phyloP scores from a whole-genome alignment of 2,888 invertebrate genomes.

The Pteria penguin region DNA sequence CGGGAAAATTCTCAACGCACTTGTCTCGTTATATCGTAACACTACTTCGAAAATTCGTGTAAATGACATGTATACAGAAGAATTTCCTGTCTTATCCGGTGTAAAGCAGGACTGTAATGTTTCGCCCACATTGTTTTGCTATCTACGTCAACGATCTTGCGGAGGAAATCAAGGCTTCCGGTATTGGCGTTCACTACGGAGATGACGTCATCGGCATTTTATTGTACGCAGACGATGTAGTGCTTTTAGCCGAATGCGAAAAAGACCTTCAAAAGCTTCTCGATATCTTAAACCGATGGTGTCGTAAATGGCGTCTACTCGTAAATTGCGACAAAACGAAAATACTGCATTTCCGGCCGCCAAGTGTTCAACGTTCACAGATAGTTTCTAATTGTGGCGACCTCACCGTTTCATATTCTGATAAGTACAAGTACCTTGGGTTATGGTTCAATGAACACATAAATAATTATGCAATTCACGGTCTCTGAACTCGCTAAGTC shows the following conservation, averaged over 20 bases:
- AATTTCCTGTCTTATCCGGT: too few species aligned
- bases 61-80: too few species aligned
- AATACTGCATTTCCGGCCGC: neutral
- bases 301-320: neutral
- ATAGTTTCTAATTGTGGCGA: too few species aligned
- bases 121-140: too few species aligned
- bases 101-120: too few species aligned
- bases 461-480: neutral
- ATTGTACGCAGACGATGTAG: constrained; percentile 4
- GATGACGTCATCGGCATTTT: neutral
- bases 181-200: neutral
- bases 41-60: too few species aligned
- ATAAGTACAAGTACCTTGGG: neutral
- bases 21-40: too few species aligned
- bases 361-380: neutral
- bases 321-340: neutral
- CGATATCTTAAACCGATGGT: neutral
- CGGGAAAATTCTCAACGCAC: too few species aligned
- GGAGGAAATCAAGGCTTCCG: neutral
- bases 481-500: neutral
- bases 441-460: neutral
- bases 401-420: neutral
- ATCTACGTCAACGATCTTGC: too few species aligned
- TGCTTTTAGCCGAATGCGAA: neutral
- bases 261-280: neutral